Evolutionary conservation across 2,797 vertebrate genomes (phyloP).

Genomic region (Ctenochaetus hawaiiensis): DNA sequence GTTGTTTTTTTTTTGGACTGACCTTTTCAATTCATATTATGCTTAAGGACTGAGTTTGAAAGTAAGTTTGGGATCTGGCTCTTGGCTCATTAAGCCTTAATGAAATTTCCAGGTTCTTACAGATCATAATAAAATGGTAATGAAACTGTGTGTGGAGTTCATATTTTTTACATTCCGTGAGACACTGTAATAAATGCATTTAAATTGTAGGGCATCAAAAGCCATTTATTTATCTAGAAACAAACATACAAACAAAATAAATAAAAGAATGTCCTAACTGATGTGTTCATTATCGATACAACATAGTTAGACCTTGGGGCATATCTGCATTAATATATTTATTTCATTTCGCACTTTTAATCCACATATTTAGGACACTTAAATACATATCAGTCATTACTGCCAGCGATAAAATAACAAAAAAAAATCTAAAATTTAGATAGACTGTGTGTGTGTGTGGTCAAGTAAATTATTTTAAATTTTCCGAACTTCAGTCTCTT

Average conservation of each 20-base stretch:
- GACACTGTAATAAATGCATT: background rate
- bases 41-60: constrained; percentile 41
- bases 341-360: background rate
- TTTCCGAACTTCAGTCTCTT: background rate
- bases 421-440: background rate
- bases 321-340: background rate
- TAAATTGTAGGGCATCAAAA: background rate
- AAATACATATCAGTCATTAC: background rate
- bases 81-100: constrained; percentile 38
- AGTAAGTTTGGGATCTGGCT: constrained; percentile 44
- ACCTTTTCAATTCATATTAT: constrained; percentile 40
- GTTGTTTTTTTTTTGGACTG: constrained; percentile 54
- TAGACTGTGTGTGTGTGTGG: background rate
- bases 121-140: constrained; percentile 66
- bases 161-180: constrained; percentile 6
- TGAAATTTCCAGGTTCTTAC: constrained; percentile 46
- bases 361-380: background rate
- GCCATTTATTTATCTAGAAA: background rate
- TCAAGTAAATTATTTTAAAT: background rate
- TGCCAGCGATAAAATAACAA: background rate
- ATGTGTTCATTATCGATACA: no score
- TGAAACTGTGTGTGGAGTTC: constrained; percentile 41
- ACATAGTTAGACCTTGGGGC: no score
- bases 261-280: no score
- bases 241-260: background rate